Evolutionary conservation across 2,888 invertebrate genomes (phyloP).

Genomic region (Eupeodes luniger): DNA sequence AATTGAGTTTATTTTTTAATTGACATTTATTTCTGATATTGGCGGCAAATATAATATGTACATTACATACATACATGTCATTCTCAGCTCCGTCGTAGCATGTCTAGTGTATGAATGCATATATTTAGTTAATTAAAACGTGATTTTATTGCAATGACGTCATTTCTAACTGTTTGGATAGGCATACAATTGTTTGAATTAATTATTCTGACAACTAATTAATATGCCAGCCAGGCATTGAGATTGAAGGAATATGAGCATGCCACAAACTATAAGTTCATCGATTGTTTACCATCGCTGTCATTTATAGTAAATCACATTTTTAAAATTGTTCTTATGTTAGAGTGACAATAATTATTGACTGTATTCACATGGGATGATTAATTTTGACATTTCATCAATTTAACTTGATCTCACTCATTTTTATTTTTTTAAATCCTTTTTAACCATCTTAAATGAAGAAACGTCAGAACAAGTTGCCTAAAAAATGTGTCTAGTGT

Average conservation of each 20-base stretch:
- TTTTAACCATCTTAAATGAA: too few relatives aligned
- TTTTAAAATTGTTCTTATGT: not conserved
- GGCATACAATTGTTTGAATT: not conserved
- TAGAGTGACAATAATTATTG: not conserved
- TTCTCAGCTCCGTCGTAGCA: not conserved
- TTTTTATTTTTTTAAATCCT: too few relatives aligned
- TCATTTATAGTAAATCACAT: constrained; percentile 3
- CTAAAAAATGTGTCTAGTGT: too few relatives aligned
- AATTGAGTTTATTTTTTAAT: not conserved
- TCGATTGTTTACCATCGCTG: constrained; percentile 1
- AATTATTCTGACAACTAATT: not conserved
- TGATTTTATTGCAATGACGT: constrained; percentile 14
- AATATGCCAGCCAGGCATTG: constrained; percentile 23
- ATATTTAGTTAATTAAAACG: not conserved
- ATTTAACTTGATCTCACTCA: too few relatives aligned
- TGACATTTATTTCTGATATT: not conserved
- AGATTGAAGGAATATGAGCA: not conserved
- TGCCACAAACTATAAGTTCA: not conserved
- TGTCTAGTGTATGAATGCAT: too few relatives aligned
- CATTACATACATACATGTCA: not conserved
- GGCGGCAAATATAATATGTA: not conserved
- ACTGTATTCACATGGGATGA: too few relatives aligned
- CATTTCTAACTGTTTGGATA: constrained; percentile 33
- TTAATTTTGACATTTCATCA: not conserved
- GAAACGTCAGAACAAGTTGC: too few relatives aligned